Evolutionary conservation across 2,888 invertebrate genomes (phyloP), one percentile per base, ranked within the genome.

Genomic region (Ormia ochracea): DNA sequence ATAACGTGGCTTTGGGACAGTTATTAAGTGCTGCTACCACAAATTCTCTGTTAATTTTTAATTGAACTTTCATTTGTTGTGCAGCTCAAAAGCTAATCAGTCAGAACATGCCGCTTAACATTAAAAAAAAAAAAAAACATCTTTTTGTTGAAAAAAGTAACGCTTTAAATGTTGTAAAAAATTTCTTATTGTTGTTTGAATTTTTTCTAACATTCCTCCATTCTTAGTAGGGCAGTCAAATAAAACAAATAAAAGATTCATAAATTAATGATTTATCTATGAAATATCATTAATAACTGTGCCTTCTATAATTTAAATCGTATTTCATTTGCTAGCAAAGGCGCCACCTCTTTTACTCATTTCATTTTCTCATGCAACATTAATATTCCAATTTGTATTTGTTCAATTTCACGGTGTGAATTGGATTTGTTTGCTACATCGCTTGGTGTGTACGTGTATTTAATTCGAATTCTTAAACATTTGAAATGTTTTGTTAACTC

Each of bases 211-310:
- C n/a, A n/a, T 31, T 14, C 43, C 19, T 19, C 9, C 28, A 7
- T 50, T 23, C 14, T 6, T 28, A 28, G 17, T 3, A 17, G 28
- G 7, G 5, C 31, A 3, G 28, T 54, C 21, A 50, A 28, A 23
- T 3, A 19, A 54, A 52, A 33, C 48, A 31, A 72, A 19, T 58
- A 43, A 14, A 33, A 23, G 6, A 31, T 17, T 58, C 3, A 6
- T 21, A 70, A 43, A 21, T 58, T 70, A 33, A 52, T 54, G 82
- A 85, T 86, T 86, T 83, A 83, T 84, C 81, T 79, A 81, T 83
- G 75, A 74, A 21, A 72, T 82, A 87, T 86, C 87, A 87, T 87
- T 87, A 88, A 88, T 87, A 85, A 83, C 78, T 74, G 69, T 76
- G 61, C 69, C 61, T n/a, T 69, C 38, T 69, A 28, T 52, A 70